These are phyloP conservation scores for Tenthredo distinguenda DNA, from an alignment of 2,888 invertebrate species.

Conservation along the genomic window DNA sequence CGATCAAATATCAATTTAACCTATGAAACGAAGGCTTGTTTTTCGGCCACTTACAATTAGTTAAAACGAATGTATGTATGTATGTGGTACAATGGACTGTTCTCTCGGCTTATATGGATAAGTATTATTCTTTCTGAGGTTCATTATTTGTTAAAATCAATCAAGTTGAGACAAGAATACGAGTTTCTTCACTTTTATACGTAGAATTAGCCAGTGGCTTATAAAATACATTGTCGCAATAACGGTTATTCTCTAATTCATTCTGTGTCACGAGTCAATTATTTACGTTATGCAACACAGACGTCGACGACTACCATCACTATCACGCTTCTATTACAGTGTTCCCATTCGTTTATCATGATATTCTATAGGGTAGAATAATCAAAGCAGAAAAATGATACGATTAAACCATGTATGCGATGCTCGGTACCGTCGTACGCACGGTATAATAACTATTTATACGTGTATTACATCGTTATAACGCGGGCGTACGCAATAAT, in stretches of 20 bases:
- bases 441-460: not conserved
- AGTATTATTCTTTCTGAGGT: too few relatives aligned
- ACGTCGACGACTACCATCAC: not conserved
- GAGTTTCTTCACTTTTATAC: not conserved
- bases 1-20: constrained; percentile 24
- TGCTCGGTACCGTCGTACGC: not conserved
- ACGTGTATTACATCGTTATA: not conserved
- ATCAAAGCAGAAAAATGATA: not conserved
- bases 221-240: not conserved
- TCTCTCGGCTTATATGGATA: too few relatives aligned
- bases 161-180: too few relatives aligned
- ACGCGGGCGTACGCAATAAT: not conserved
- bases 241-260: not conserved
- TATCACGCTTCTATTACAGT: not conserved
- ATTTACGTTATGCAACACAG: constrained; percentile 13
- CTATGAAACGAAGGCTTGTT: constrained; percentile 38
- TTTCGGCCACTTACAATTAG: not conserved
- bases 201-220: not conserved
- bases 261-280: not conserved
- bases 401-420: not conserved
- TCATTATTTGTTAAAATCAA: too few relatives aligned
- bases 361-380: constrained; percentile 2
- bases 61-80: not conserved
- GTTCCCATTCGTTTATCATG: not conserved
- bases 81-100: not conserved